Conservation (phyloP, 2,797 vertebrate species). For the Characodon lateralis region DNA sequence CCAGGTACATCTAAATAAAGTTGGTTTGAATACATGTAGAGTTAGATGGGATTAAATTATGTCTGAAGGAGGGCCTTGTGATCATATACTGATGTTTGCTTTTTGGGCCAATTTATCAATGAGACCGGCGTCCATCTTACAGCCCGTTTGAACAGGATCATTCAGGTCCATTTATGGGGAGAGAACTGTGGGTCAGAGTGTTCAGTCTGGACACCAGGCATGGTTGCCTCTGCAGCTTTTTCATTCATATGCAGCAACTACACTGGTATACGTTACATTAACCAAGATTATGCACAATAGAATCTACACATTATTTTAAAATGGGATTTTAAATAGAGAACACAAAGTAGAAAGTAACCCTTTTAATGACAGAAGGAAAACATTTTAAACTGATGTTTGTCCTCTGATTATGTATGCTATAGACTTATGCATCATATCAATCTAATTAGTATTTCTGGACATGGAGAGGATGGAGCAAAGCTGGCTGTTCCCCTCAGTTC, state of each 20-base stretch:
- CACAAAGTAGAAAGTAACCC: neutral
- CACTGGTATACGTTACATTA: neutral
- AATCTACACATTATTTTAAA: slow-evolving; percentile 4
- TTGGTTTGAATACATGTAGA: neutral
- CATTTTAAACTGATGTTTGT: neutral
- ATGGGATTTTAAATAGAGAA: neutral
- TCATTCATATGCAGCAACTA: slow-evolving; percentile 14
- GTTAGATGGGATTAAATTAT: neutral
- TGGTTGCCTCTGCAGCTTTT: slow-evolving; percentile 11
- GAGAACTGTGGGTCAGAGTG: slow-evolving; percentile 44
- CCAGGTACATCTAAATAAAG: neutral
- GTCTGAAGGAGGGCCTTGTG: neutral
- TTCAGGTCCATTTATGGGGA: slow-evolving; percentile 57
- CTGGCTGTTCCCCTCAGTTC: slow-evolving; percentile 17
- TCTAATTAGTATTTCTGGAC: neutral
- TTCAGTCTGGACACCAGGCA: slow-evolving; percentile 25
- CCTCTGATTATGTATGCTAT: neutral
- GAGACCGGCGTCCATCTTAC: neutral
- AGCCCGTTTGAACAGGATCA: slow-evolving; percentile 12
- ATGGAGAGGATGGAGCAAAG: neutral
- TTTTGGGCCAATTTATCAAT: neutral
- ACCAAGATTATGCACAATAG: neutral
- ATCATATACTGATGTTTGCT: neutral
- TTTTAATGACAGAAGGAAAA: too few relatives aligned
- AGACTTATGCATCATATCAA: neutral